A percentile compares a stretch with the other conserved stretches of the same genome.
phyloP scores from a whole-genome alignment of 2,888 invertebrate species.

The Aphodius granarius region DNA sequence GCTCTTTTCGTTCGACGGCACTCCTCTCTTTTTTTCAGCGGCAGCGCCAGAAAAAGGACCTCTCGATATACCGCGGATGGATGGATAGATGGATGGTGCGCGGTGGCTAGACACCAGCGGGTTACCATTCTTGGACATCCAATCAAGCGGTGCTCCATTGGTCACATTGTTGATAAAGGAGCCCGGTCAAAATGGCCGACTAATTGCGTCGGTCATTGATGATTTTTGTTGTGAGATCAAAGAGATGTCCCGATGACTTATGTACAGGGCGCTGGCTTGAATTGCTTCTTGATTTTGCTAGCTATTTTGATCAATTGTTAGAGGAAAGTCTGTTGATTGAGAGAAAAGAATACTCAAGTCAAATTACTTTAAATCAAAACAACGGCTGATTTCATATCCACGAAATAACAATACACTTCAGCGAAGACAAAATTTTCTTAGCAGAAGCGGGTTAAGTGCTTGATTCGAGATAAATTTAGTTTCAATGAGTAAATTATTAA shows the following conservation, averaged over 20 bases:
- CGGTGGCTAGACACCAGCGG: constrained; percentile 26
- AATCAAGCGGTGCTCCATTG: constrained; percentile 30
- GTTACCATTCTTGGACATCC: constrained; percentile 27
- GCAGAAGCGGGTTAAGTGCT: too few relatives aligned
- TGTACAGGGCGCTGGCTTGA: background rate
- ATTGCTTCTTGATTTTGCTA: too few relatives aligned
- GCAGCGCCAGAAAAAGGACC: constrained; percentile 6
- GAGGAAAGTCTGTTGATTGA: too few relatives aligned
- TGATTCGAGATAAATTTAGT: too few relatives aligned
- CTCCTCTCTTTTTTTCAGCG: constrained; percentile 15
- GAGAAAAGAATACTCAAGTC: too few relatives aligned
- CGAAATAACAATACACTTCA: too few relatives aligned
- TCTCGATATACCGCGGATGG: constrained; percentile 12
- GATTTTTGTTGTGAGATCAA: constrained; percentile 11
- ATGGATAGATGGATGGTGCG: constrained; percentile 23
- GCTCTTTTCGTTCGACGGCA: constrained; percentile 23
- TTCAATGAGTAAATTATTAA: too few relatives aligned
- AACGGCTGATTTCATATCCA: too few relatives aligned
- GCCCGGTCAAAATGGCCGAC: constrained; percentile 33
- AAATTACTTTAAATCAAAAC: too few relatives aligned
- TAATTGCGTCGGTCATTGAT: constrained; percentile 26
- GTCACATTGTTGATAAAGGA: constrained; percentile 34
- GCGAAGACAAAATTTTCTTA: too few relatives aligned
- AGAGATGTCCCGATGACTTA: background rate
- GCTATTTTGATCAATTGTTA: too few relatives aligned